Evolutionary conservation across 2,888 invertebrate species (phyloP), one percentile per base, ranked within the genome.

Genomic region (Dascillus cervinus): DNA sequence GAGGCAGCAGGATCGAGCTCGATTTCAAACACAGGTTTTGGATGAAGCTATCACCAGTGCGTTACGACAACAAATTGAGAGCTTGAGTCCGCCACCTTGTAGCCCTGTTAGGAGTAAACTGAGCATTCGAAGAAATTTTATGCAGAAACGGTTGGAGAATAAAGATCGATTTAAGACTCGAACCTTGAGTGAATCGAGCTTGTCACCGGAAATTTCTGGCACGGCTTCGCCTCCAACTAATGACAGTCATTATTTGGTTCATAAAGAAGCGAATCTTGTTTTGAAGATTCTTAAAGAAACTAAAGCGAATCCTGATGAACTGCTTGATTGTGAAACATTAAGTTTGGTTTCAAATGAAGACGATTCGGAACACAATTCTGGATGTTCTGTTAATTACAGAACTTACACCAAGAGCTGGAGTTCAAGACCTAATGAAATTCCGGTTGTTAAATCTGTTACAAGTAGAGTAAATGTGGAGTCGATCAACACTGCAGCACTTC

Each of bases 151-250:
- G 9, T 58, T 69, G 6, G 77, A 79, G 40, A 79, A 81, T 53
- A 76, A 77, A 3, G 85, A 85, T 26, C 70, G 86, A 28, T 86
- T 80, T 57, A 73, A 77, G 48, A 87, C 86, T 2, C 75, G 79
- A 49, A 82, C 84, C 0, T 62, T 83, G 11, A 74, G 60, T 21
- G 75, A 64, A 64, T 49, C 56, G 3, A 71, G 50, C 22, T 69
- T 73, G 2, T 70, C 73, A 1, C 70, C 73, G 0, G 72, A 72
- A 34, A 64, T 69, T 1, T 68, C 68, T 0, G 36, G 29, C 14
- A 31, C 46, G 6, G 41, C 46, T 2, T 50, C 52, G 8, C 49
- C 54, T 6, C 34, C 50, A 3, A 28, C 32, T 10, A 12, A 13
- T 12, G 47, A 47, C 37, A 47, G 37, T 36, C 53, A 29, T 46